phyloP scores from a whole-genome alignment of 1,140 invertebrate genomes.

The Drosophila sulfurigaster region DNA sequence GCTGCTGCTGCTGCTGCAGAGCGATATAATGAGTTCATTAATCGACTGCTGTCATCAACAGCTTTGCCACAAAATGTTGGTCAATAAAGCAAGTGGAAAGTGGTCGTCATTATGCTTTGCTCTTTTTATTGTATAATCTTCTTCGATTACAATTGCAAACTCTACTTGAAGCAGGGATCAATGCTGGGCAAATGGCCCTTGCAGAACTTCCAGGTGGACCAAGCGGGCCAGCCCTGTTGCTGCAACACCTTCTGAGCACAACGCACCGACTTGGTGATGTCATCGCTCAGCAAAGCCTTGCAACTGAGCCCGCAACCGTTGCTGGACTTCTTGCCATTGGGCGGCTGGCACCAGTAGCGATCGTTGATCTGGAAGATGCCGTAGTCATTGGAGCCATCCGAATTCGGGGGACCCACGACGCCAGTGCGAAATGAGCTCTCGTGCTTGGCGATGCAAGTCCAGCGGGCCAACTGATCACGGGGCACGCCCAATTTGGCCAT shows the following conservation, averaged over 20 bases:
- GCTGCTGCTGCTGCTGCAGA: neutral
- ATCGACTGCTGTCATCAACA: conserved; percentile 16
- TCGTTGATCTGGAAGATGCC: conserved; percentile 77
- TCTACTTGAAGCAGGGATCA: conserved; percentile 61
- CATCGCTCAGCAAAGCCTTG: conserved; percentile 41
- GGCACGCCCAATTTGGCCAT: conserved; percentile 55
- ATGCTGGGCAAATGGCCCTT: conserved; percentile 63
- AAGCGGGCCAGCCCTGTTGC: conserved; percentile 63
- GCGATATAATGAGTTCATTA: conserved; percentile 37
- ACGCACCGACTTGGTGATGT: conserved; percentile 47
- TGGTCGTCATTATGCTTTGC: neutral
- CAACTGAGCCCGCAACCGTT: conserved; percentile 55
- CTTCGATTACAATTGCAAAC: neutral
- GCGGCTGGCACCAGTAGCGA: conserved; percentile 67
- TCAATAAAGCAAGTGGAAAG: conserved; percentile 49
- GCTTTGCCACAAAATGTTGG: conserved; percentile 30
- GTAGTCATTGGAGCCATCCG: conserved; percentile 64
- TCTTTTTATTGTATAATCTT: conserved; percentile 45
- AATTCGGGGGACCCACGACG: conserved; percentile 53
- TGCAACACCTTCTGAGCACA: conserved; percentile 59
- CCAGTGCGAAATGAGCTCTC: conserved; percentile 59
- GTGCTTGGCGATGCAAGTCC: conserved; percentile 54
- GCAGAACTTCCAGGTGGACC: conserved; percentile 66
- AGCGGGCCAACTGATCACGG: conserved; percentile 39
- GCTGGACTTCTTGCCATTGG: conserved; percentile 37